Evolutionary conservation across 2,113 vertebrate species (phyloP).

Genomic region (Apteryx mantelli): DNA sequence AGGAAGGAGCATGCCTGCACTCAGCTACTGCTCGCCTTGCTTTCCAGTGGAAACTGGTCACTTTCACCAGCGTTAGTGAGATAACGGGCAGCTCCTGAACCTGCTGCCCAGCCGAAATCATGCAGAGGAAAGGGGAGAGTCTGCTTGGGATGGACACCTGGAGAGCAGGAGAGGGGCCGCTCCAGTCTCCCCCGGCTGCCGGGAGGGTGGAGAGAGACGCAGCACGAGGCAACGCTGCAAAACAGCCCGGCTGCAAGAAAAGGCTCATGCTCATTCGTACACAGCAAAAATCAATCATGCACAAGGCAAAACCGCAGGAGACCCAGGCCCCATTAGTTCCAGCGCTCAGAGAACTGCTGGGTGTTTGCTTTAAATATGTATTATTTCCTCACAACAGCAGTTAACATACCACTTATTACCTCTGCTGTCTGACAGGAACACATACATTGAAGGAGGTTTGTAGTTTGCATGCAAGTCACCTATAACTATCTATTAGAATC

Average conservation of each 20-base stretch:
- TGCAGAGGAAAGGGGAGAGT: background rate
- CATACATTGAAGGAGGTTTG: background rate
- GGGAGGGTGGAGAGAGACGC: fast-evolving
- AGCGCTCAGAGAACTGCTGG: background rate
- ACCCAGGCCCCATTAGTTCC: background rate
- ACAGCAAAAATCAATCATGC: background rate
- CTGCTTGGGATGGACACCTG: background rate
- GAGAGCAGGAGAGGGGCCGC: background rate
- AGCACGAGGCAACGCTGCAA: background rate
- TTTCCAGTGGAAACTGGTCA: background rate
- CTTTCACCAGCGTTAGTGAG: background rate
- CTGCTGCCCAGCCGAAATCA: background rate
- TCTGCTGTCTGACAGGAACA: background rate
- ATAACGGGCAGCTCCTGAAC: background rate
- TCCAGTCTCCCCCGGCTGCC: fast-evolving
- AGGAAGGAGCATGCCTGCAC: background rate
- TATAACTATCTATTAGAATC: background rate
- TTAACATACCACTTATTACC: background rate
- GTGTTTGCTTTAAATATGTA: slow-evolving; percentile 34
- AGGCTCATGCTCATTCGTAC: background rate
- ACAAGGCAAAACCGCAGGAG: slow-evolving; percentile 20
- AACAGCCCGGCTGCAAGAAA: background rate
- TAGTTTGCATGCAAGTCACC: background rate
- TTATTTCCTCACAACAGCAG: background rate
- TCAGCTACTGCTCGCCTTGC: background rate